Evolutionary conservation across 2,797 vertebrate species (phyloP).

Genomic region (Tympanoctomys barrerae): DNA sequence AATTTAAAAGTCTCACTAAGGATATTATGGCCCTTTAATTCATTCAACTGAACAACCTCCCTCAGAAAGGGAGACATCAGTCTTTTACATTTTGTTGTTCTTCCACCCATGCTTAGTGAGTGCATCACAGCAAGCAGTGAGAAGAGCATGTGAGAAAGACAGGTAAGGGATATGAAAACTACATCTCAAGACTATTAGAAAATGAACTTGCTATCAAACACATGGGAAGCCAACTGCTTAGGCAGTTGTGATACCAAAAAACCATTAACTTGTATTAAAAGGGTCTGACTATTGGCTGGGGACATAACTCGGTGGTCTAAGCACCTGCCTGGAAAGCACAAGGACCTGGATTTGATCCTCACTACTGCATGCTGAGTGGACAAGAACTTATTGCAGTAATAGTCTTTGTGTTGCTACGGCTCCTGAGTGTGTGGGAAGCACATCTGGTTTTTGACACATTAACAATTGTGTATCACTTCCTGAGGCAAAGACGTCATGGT

Average conservation of each 20-base stretch:
- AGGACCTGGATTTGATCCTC: no score
- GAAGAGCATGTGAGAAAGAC: not conserved
- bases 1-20: not conserved
- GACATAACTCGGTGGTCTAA: no score
- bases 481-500: not conserved
- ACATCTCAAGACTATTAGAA: not conserved
- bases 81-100: not conserved
- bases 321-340: no score
- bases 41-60: not conserved
- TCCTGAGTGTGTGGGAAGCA: not conserved
- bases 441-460: no score
- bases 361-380: no score
- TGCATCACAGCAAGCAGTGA: not conserved
- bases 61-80: not conserved
- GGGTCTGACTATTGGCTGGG: not conserved
- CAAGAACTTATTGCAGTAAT: accelerated
- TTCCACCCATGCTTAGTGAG: not conserved
- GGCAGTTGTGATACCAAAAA: not conserved
- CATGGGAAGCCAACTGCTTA: not conserved
- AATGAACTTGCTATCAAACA: not conserved
- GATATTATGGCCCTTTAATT: not conserved
- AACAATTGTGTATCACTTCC: not conserved
- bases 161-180: not conserved
- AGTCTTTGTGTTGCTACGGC: no score
- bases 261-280: not conserved